Evolutionary conservation across 1,140 invertebrate species (phyloP), one percentile per base, ranked within the genome.

Genomic region (Lepidurus packardi): DNA sequence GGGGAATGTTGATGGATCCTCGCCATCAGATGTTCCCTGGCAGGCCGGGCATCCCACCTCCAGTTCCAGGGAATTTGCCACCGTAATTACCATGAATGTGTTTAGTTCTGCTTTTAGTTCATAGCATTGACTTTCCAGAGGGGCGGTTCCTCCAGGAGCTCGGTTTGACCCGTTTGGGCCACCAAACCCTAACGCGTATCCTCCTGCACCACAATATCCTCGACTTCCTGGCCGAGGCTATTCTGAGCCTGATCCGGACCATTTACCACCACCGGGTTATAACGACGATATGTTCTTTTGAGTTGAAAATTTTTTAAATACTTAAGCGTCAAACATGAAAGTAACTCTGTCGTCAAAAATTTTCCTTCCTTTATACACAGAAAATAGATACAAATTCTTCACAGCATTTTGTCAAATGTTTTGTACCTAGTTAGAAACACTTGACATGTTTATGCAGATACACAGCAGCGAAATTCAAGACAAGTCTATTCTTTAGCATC

Each of bases 131-230:
- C 79, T 78, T 85, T 84, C 78, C 83, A 91, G 89, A 79, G 91
- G 91, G 41, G 86, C 90, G 42, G 86, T 93, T 21, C 92, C 92
- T 42, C 91, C 92, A 1, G 90, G 91, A 44, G 92, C 93, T 10
- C 88, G 92, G 81, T 95, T 93, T 84, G 92, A 94, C 86, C 93
- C 92, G 0, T 92, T 94, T 83, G 90, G 90, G 5, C 92, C 92
- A 10, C 89, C 90, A 8, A 89, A 88, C 34, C 81, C 83, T 73
- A 84, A 85, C 41, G 84, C 83, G 65, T 83, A 84, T 44, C 78
- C 78, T 24, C 78, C 78, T 45, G 44, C 65, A 1, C 65, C 34
- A 25, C 83, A 84, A 13, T 82, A 85, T 76, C 77, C 76, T 74
- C 34, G 21, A 16, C 73, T 10, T 21, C 73, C 11, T 13, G 78